Base-by-base conservation (phyloP, 2,797 vertebrate species). In the Alexandromys oeconomus region DNA sequence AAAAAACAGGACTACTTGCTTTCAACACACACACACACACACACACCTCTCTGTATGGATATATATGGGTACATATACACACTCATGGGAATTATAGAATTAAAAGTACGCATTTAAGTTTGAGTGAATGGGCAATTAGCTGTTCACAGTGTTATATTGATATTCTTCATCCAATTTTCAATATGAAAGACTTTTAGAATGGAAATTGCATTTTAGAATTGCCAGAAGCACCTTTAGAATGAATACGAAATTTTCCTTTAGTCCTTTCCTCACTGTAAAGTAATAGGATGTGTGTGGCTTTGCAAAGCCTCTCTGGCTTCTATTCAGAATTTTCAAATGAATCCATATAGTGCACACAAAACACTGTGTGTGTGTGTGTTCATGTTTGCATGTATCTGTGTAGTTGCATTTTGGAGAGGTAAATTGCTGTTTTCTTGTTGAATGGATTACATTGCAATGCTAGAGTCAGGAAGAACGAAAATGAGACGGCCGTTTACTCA, bases 111-210 rank as follows among this genome's bases (percentile, higher is more conserved):
- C 48, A 63, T 90, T 82, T 51, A 78, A 29, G 67, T 65, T 92
- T 29, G 27, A 31, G 34, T 71, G 65, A 73, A 57, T 96, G 5
- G 25, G 10, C n/a, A 81, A 51, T 92, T 93, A 82, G 19, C 87
- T 91, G 74, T 92, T 97, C 57, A 91, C 90, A 34, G 40, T 57
- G 11, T 69, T 90, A 57, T 51, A 29, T 46, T 90, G 63, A 91
- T 87, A 92, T 29, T 43, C 51, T 93, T 25, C 31, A 1, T 65
- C 29, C 12, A 63, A 21, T 87, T 96, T 94, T 93, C 34, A 96
- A 43, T 91, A 73, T 14, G 65, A 79, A 93, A 80, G 46, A 11
- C 54, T 69, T 63, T 48, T 97, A 85, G 65, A 94, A 92, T 93
- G 15, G 13, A 40, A 95, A 92, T 89, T 87, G 23, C 88, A 34